Conservation (phyloP, 1,140 invertebrate genomes). For the Bicyclus anynana region DNA sequence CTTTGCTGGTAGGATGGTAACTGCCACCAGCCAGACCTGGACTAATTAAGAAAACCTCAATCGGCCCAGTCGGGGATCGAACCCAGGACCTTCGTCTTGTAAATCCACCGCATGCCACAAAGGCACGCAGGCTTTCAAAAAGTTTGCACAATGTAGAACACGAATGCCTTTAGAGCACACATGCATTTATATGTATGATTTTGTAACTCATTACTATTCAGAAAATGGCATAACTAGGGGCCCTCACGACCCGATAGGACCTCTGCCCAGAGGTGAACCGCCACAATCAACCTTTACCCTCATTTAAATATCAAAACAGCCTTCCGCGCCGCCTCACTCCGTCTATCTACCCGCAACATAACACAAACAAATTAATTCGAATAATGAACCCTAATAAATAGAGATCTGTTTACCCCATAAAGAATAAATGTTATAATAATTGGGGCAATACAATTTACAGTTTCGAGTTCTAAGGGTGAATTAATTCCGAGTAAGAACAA, state of each 20-base stretch:
- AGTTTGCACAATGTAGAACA: too few relatives aligned
- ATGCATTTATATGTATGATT: constrained; percentile 7
- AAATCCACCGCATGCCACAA: too few relatives aligned
- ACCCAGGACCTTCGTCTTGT: too few relatives aligned
- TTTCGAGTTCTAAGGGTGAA: constrained; percentile 68
- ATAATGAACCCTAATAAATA: constrained; percentile 76
- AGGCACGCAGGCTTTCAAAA: too few relatives aligned
- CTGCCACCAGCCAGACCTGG: too few relatives aligned
- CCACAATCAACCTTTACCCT: constrained; percentile 64
- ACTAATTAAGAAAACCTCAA: too few relatives aligned
- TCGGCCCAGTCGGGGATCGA: too few relatives aligned
- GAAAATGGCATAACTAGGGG: constrained; percentile 20
- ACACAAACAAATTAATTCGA: constrained; percentile 76
- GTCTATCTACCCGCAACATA: constrained; percentile 61
- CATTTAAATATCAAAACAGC: constrained; percentile 75
- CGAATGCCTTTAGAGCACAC: too few relatives aligned
- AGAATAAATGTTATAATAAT: constrained; percentile 75
- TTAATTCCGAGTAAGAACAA: constrained; percentile 60
- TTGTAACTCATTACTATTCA: constrained; percentile 29
- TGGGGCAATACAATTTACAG: constrained; percentile 67
- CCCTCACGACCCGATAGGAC: constrained; percentile 17
- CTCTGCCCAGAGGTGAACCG: constrained; percentile 39
- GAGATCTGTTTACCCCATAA: constrained; percentile 70
- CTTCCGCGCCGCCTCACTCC: constrained; percentile 47
- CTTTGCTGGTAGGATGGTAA: too few relatives aligned